Evolutionary conservation across 1,140 invertebrate genomes (phyloP), one percentile per base, ranked within the genome.

Genomic region (Mesaphorura yosii): DNA sequence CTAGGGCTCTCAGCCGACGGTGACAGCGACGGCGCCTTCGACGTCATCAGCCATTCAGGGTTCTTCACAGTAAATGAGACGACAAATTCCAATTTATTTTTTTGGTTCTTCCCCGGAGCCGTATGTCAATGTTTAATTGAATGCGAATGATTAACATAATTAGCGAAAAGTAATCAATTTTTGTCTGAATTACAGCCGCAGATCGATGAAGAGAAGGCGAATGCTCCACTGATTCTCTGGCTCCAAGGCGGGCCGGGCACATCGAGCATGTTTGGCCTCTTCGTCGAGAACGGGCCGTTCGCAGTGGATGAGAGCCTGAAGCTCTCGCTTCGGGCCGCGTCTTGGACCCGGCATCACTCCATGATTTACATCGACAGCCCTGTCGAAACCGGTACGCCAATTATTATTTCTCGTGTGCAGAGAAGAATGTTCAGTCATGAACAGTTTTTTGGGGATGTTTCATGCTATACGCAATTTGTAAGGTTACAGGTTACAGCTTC

Each of bases 301-400:
- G 19, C 27, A 28, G 61, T 74, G 17, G 60, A 68, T 41, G 48
- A 65, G 37, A 48, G 70, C 31, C 42, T 63, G 25, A 66, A 67
- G 22, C 62, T 69, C 6, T 10, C 58, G 52, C 64, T 49, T 59
- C 58, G 67, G 46, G 40, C 59, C n/a, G 63, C 62, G 25, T 66
- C 70, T 2, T 76, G 74, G 74, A 69, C 69, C 44, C 63, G 58
- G 22, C 68, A 66, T 23, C 72, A 70, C 54, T 69, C 70, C 51
- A 64, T 75, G 59, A 48, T 76, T 19, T 76, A 73, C 64, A 70
- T 76, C 52, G 75, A 76, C 59, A 74, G 74, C 54, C 75, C 75
- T 6, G 74, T 72, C 37, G 67, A 66, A 10, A 63, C 68, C 19
- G 68, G 68, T 66, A 28, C n/a, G n/a, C n/a, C n/a, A n/a, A n/a